Evolutionary conservation across 2,797 vertebrate genomes (phyloP).

Genomic region (Hydrolagus colliei): DNA sequence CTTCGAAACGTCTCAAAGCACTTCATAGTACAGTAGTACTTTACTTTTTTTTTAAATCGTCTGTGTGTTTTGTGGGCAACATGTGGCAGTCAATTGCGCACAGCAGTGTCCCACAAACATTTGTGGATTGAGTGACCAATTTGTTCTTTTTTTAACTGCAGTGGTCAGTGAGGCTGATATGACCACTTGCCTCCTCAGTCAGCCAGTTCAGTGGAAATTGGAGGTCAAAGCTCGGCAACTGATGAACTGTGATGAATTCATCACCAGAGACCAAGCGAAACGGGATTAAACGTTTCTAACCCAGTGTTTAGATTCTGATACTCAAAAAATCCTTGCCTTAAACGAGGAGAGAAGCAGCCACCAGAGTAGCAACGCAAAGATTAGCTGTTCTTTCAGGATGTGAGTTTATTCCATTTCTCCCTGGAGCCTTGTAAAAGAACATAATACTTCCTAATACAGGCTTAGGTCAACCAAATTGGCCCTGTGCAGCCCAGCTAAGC

Average conservation of each 20-base stretch:
- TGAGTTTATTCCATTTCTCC: slow-evolving; percentile 18
- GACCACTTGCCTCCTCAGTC: background rate
- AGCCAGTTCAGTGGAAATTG: background rate
- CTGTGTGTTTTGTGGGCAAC: no score
- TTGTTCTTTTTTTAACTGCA: background rate
- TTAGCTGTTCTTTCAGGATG: slow-evolving; percentile 21
- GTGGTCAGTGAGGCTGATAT: background rate
- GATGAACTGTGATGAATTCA: background rate
- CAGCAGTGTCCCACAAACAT: no score
- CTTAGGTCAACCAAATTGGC: background rate
- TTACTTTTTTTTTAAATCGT: no score
- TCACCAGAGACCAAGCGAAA: background rate
- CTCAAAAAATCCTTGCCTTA: slow-evolving; percentile 1
- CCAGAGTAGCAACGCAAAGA: background rate
- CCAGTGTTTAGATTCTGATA: slow-evolving; percentile 4
- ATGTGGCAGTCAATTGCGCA: no score
- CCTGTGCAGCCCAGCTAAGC: background rate
- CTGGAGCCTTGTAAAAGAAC: slow-evolving; percentile 16
- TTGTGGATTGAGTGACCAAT: no score
- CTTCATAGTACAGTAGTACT: no score
- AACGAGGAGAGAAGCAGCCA: background rate
- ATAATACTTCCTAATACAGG: slow-evolving; percentile 17
- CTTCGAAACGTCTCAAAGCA: no score
- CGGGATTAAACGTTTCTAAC: background rate
- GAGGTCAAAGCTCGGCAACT: no score